These are phyloP conservation scores for Pithys albifrons DNA, from an alignment of 2,113 vertebrate species.

Conservation along the genomic window DNA sequence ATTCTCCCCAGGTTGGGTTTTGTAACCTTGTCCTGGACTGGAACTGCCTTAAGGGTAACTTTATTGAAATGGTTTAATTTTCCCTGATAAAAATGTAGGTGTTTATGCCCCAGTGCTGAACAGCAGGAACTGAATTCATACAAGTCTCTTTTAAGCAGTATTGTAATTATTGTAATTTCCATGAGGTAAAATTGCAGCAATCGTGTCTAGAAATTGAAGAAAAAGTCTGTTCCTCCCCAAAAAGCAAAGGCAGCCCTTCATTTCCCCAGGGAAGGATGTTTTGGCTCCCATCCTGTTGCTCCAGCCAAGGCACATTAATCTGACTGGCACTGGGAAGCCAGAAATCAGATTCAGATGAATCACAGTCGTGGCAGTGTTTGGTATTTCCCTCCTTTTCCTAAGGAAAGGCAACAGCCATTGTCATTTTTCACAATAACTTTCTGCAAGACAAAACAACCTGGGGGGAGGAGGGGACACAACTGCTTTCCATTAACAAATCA, in stretches of 20 bases:
- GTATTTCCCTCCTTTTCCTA: slow-evolving; percentile 49
- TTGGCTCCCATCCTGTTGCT: neutral
- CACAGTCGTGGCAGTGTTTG: neutral
- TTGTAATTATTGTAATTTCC: neutral
- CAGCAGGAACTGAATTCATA: neutral
- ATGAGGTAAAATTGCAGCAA: neutral
- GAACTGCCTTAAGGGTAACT: neutral
- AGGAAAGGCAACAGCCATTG: slow-evolving; percentile 24
- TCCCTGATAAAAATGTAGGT: neutral
- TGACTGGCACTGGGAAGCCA: slow-evolving; percentile 32
- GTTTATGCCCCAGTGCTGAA: neutral
- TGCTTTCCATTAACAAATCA: slow-evolving; percentile 42
- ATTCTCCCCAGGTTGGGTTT: neutral
- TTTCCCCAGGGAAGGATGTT: neutral
- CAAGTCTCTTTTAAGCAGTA: neutral
- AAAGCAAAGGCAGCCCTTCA: neutral
- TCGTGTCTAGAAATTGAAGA: neutral
- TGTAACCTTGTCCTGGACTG: neutral
- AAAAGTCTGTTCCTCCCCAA: neutral
- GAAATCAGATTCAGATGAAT: slow-evolving; percentile 59
- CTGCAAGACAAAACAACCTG: neutral
- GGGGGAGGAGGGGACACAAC: neutral
- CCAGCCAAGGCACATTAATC: slow-evolving; percentile 19
- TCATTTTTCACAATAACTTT: slow-evolving; percentile 26
- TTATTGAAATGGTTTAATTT: neutral